Conservation (phyloP, 2,888 invertebrate species). For the Panopea generosa region DNA sequence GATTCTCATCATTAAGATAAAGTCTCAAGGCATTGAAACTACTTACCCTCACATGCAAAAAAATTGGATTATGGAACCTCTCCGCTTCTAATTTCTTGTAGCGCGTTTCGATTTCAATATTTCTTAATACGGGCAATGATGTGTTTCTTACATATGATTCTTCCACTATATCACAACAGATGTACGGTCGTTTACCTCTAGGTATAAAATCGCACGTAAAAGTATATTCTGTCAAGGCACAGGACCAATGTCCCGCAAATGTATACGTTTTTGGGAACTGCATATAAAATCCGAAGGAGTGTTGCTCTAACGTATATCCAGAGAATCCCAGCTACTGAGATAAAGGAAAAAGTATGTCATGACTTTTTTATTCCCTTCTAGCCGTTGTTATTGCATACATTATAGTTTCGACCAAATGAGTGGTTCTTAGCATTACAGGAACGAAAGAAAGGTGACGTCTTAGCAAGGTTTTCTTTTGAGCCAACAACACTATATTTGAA, state of each 20-base stretch:
- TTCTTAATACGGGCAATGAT: constrained; percentile 26
- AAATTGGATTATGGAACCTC: not conserved
- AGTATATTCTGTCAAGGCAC: not conserved
- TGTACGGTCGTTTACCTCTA: constrained; percentile 18
- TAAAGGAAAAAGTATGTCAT: constrained; percentile 12
- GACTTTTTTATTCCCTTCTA: too few species aligned
- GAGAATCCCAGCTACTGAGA: not conserved
- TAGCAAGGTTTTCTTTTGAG: too few species aligned
- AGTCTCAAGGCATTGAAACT: constrained; percentile 11
- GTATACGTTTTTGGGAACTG: not conserved
- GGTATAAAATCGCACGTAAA: constrained; percentile 29
- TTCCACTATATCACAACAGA: constrained; percentile 28
- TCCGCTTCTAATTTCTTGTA: constrained; percentile 17
- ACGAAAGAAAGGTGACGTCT: too few species aligned
- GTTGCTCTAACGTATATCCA: not conserved
- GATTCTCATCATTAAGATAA: constrained; percentile 14
- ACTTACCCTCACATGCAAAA: constrained; percentile 6
- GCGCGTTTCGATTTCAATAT: constrained; percentile 13
- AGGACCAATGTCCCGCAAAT: not conserved
- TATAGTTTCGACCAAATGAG: too few species aligned
- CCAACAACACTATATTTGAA: too few species aligned
- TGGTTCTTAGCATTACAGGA: too few species aligned
- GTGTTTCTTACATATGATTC: constrained; percentile 24
- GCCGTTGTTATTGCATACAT: too few species aligned
- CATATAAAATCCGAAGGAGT: not conserved